Evolutionary conservation across 1,140 invertebrate genomes (phyloP), one percentile per base, ranked within the genome.

Genomic region (Phenacoccus solenopsis): DNA sequence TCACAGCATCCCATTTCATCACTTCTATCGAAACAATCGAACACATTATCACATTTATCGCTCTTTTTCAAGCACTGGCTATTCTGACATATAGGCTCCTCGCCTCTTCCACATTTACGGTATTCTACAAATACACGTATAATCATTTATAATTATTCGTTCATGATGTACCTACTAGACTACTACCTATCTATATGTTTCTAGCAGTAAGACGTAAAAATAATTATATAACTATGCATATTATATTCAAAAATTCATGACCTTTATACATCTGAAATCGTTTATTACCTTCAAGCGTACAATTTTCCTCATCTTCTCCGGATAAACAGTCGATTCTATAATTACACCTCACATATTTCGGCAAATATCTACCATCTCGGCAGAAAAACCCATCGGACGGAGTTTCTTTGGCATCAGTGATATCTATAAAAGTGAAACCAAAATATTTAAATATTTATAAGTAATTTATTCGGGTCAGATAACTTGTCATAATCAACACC

Each of bases 271-370:
- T n/a, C n/a, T n/a, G n/a, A n/a, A n/a, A n/a, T n/a, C n/a, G n/a
- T n/a, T n/a, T n/a, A n/a, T n/a, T n/a, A n/a, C n/a, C n/a, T n/a
- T n/a, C n/a, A n/a, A 49, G 20, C 4, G 68, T 68, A 69, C 82
- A 83, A 22, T 76, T 73, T 12, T 64, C n/a, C 73, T 82, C 82
- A 71, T 83, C 82, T 28, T 80, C 78, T 4, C 80, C 80, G 28
- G 78, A 69, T 7, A 79, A 70, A 74, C 82, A 83, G 72, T 83
- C 81, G 3, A 70, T 69, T 28, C 77, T 74, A 70, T 74, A 74
- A 73, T 83, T 79, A 72, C 82, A 83, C 1, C 71, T 30, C 1
- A 76, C 56, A 0, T 56, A 68, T 0, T 67, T 67, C 0, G 78
- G 79, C 0, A 82, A 71, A 70, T 76, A 79, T 13, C 80, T 74